Percentiles rank a stretch among this genome's conserved stretches.
These are phyloP conservation scores for Macrotis lagotis DNA, from an alignment of 2,113 vertebrate species.

Conservation along the genomic window DNA sequence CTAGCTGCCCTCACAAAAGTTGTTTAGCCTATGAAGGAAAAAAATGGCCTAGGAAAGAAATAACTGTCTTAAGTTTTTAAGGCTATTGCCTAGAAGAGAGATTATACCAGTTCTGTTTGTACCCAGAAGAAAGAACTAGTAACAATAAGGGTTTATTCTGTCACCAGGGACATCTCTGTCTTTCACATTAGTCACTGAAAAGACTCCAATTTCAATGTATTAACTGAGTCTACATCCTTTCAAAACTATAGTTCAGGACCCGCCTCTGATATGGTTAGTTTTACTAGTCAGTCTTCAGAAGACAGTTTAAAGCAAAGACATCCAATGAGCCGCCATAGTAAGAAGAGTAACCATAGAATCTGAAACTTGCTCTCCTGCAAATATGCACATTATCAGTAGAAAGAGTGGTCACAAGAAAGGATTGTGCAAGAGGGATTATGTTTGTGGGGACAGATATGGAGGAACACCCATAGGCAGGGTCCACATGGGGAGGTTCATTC, in stretches of 20 bases:
- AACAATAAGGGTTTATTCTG: background rate
- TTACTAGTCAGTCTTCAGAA: background rate
- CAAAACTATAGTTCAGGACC: background rate
- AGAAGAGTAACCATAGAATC: background rate
- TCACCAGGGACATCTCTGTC: background rate
- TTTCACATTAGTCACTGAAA: background rate
- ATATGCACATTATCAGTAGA: background rate
- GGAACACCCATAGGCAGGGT: background rate
- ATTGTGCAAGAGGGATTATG: background rate
- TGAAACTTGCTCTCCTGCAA: background rate
- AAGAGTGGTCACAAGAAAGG: background rate
- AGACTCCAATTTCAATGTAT: background rate
- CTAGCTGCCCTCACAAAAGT: background rate
- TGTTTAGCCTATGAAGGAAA: background rate
- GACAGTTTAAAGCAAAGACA: background rate
- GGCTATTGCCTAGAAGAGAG: background rate
- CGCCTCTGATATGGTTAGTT: background rate
- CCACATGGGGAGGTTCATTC: background rate
- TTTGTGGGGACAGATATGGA: background rate
- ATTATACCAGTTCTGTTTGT: background rate
- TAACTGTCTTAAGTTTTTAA: background rate
- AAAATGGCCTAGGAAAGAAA: background rate
- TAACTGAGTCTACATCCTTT: background rate
- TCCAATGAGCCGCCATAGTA: background rate
- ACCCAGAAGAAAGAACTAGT: background rate